phyloP scores from a whole-genome alignment of 37 sponge, comb jelly and placozoan species.

The Tethya wilhelma region DNA sequence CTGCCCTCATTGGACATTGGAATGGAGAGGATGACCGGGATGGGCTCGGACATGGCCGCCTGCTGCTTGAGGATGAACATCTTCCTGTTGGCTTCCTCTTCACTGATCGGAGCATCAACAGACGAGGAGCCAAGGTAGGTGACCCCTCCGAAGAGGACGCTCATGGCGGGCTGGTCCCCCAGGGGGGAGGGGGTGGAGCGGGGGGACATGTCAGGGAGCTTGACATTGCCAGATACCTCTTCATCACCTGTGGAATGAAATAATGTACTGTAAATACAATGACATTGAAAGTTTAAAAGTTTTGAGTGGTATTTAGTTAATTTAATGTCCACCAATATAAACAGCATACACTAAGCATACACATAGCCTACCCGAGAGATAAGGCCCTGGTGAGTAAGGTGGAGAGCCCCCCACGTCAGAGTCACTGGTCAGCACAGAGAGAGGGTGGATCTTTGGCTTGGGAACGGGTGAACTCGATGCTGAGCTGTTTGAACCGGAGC shows the following conservation, averaged over 20 bases:
- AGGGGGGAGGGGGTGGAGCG: neutral
- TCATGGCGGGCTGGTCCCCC: conserved; percentile 27
- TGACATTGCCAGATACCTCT: neutral
- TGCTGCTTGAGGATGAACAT: conserved; percentile 77
- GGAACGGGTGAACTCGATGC: conserved; percentile 3
- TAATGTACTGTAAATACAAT: neutral
- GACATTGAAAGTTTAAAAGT: neutral
- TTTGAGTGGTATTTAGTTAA: too few relatives aligned
- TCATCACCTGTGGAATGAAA: conserved; percentile 15
- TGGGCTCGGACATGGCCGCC: conserved; percentile 40
- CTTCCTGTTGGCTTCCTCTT: conserved; percentile 78
- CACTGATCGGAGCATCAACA: conserved; percentile 89
- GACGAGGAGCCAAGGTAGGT: conserved; percentile 84
- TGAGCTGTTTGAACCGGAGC: too few relatives aligned
- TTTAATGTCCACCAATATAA: too few relatives aligned
- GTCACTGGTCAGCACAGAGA: conserved; percentile 25
- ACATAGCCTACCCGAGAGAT: conserved; percentile 24
- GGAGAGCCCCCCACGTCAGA: conserved; percentile 25
- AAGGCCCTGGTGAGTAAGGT: neutral
- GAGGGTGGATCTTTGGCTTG: conserved; percentile 26
- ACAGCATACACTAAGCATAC: too few relatives aligned
- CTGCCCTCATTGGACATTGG: conserved; percentile 65
- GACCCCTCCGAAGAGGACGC: conserved; percentile 54
- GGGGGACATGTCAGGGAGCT: neutral
- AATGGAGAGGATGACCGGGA: conserved; percentile 66